phyloP scores from a whole-genome alignment of 2,888 invertebrate genomes.

The Hypolimnas misippus region DNA sequence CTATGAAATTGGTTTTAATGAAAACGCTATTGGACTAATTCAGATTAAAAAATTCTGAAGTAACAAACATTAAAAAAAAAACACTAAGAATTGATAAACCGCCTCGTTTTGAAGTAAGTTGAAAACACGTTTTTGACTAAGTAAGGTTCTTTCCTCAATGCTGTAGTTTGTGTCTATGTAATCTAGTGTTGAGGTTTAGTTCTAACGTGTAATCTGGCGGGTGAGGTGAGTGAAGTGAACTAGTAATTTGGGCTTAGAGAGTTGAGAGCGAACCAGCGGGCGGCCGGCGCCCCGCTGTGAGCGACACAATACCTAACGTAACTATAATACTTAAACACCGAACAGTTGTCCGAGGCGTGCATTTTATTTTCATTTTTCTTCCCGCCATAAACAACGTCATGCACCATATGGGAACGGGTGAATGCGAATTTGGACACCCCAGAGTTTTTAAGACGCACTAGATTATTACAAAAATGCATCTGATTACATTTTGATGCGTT shows the following conservation, averaged over 20 bases:
- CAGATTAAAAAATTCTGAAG: too few relatives aligned
- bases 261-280: conserved; percentile 70
- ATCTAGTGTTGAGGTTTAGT: neutral
- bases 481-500: too few relatives aligned
- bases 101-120: too few relatives aligned
- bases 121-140: too few relatives aligned
- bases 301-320: conserved; percentile 60
- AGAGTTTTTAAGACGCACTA: conserved; percentile 4
- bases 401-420: conserved; percentile 62
- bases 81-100: too few relatives aligned
- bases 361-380: conserved; percentile 64
- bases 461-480: conserved; percentile 16
- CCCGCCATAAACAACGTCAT: conserved; percentile 69
- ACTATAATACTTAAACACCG: conserved; percentile 59
- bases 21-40: too few relatives aligned
- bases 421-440: conserved; percentile 52
- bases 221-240: conserved; percentile 50
- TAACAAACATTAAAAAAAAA: too few relatives aligned
- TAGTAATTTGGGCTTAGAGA: conserved; percentile 70
- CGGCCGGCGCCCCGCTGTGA: conserved; percentile 63
- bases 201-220: conserved; percentile 38
- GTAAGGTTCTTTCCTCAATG: neutral
- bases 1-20: too few relatives aligned
- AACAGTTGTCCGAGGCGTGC: conserved; percentile 65
- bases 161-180: neutral